Percentiles rank a stretch among this genome's conserved stretches.
Evolutionary conservation across 1,140 invertebrate species (phyloP).

Genomic region (Theocolax elegans): DNA sequence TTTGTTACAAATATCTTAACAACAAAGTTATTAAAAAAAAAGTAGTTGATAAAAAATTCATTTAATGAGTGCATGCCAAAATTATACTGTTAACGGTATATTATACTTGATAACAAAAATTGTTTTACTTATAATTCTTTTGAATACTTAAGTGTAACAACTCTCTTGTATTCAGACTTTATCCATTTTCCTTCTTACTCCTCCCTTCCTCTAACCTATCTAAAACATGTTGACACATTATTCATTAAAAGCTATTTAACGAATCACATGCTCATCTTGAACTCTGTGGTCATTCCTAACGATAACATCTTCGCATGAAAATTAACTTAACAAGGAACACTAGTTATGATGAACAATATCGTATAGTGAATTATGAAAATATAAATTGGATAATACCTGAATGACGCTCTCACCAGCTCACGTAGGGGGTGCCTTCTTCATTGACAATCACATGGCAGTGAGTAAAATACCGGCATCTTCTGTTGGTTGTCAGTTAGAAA

Average conservation of each 20-base stretch:
- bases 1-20: slow-evolving; percentile 21
- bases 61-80: slow-evolving; percentile 46
- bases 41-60: slow-evolving; percentile 7
- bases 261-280: slow-evolving; percentile 40
- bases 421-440: slow-evolving; percentile 68
- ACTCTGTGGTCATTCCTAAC: slow-evolving; percentile 43
- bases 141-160: slow-evolving; percentile 6
- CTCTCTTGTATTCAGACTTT: slow-evolving; percentile 29
- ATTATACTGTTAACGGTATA: slow-evolving; percentile 15
- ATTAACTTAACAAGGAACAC: slow-evolving; percentile 60
- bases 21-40: slow-evolving; percentile 20
- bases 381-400: slow-evolving; percentile 70
- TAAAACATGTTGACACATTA: slow-evolving; percentile 24
- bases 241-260: slow-evolving; percentile 36
- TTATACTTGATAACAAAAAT: slow-evolving; percentile 21
- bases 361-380: slow-evolving; percentile 68
- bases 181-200: slow-evolving; percentile 36
- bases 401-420: slow-evolving; percentile 65
- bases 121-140: slow-evolving; percentile 23
- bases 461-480: slow-evolving; percentile 68
- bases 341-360: slow-evolving; percentile 60
- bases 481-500: slow-evolving; percentile 69
- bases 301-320: slow-evolving; percentile 44
- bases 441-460: slow-evolving; percentile 68
- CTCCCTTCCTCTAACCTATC: slow-evolving; percentile 23